Conservation (phyloP, 2,888 invertebrate genomes). For the Acleris holmiana region DNA sequence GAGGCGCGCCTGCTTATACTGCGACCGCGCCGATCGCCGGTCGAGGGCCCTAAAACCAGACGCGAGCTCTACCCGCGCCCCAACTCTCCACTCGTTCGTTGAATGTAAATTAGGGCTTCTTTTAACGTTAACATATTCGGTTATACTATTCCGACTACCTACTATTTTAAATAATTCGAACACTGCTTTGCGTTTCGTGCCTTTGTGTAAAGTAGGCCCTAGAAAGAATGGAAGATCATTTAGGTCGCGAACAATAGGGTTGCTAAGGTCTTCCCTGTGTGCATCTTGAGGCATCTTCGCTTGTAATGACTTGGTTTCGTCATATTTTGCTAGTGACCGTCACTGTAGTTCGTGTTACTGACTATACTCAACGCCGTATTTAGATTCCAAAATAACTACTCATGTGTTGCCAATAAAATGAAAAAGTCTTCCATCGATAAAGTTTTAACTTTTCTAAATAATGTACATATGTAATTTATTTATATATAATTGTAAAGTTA, state of each 20-base stretch:
- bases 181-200: constrained; percentile 40
- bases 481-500: too few species aligned
- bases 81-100: constrained; percentile 56
- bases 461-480: too few species aligned
- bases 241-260: constrained; percentile 44
- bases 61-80: constrained; percentile 52
- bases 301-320: constrained; percentile 51
- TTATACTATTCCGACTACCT: constrained; percentile 47
- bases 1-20: constrained; percentile 78
- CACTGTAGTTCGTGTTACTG: constrained; percentile 6
- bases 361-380: too few species aligned
- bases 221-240: constrained; percentile 43
- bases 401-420: too few species aligned
- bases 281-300: constrained; percentile 53
- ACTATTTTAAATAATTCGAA: constrained; percentile 45
- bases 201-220: constrained; percentile 37
- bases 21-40: constrained; percentile 71
- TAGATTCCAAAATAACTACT: too few species aligned
- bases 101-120: constrained; percentile 69
- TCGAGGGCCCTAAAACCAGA: constrained; percentile 74
- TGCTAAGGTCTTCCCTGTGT: constrained; percentile 44
- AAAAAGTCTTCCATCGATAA: too few species aligned
- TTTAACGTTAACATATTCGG: constrained; percentile 55
- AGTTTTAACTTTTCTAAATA: too few species aligned
- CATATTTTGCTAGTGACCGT: constrained; percentile 42